phyloP scores from a whole-genome alignment of 2,888 invertebrate species.

The Beris morrisii region DNA sequence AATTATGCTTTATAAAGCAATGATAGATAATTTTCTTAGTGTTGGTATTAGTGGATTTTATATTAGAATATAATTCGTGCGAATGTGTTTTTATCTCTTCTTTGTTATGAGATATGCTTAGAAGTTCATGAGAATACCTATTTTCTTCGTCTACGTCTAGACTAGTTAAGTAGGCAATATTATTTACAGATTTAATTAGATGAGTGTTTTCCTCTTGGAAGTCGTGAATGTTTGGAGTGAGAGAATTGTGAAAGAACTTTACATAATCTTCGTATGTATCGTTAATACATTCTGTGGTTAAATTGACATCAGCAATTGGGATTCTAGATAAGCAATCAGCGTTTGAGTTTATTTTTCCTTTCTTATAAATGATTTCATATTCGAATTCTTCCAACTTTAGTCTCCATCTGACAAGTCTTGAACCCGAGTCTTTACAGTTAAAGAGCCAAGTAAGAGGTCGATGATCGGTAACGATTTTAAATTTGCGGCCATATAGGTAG shows the following conservation, averaged over 20 bases:
- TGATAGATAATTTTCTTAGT: too few species aligned
- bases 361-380: not conserved
- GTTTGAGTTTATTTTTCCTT: slow-evolving; percentile 13
- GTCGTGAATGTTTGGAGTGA: not conserved
- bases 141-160: too few species aligned
- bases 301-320: too few species aligned
- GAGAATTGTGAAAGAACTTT: slow-evolving; percentile 16
- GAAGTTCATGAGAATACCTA: too few species aligned
- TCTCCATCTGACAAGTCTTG: not conserved
- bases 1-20: too few species aligned
- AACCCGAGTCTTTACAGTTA: not conserved
- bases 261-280: slow-evolving; percentile 18
- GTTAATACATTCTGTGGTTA: not conserved
- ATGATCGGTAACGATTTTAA: too few species aligned
- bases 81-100: not conserved
- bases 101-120: too few species aligned
- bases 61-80: not conserved
- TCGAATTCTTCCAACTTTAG: not conserved
- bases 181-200: not conserved
- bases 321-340: slow-evolving; percentile 27
- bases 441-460: slow-evolving; percentile 2
- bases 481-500: too few species aligned
- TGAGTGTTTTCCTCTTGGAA: slow-evolving; percentile 14
- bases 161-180: not conserved
- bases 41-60: too few species aligned